Base-by-base conservation (phyloP, 2,113 vertebrate species). In the Nymphicus hollandicus region DNA sequence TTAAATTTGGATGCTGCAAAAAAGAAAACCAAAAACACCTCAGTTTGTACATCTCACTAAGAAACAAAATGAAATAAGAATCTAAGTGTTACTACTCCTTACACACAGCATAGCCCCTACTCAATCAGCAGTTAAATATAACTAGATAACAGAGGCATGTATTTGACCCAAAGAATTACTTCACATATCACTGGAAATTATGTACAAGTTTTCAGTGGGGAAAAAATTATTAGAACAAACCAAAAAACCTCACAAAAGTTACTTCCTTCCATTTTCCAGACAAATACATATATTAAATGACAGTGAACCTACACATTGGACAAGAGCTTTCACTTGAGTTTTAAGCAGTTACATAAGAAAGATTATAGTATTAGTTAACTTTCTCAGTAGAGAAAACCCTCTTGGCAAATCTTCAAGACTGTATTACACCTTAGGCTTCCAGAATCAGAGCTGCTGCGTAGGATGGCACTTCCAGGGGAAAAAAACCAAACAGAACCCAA, bases 11-110 rank as follows among this genome's bases (percentile, higher is more conserved):
- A 79, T 53, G 17, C 39, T 71, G 31, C 2, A 61, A 84, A 86
- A 66, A 50, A 31, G 7, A 24, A 76, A 84, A 20, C 69, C 41
- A 39, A 41, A 22, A 31, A 1, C 7, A 70, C 7, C 17, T 43
- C 13, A 56, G 27, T 27, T 25, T 78, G 11, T 31, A 33, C 0
- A 0, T 29, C 10, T 65, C 39, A 23, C 27, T 37, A 18, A 35
- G 27, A 11, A n/a, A 41, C 44, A 31, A 47, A 70, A 61, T 12
- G 10, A 77, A 43, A 20, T 6, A 33, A 22, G 69, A 17, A 6
- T 37, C 41, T 15, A 71, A 53, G 25, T 41, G 55, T 13, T n/a
- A 55, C 52, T 50, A 43, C 29, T 74, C 7, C n/a, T 72, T 77
- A 29, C 13, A 65, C 65, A 31, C 25, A 93, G 79, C 7, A 31